These are phyloP conservation scores for Recurvirostra avosetta DNA, from an alignment of 2,113 vertebrate species.

Conservation along the genomic window DNA sequence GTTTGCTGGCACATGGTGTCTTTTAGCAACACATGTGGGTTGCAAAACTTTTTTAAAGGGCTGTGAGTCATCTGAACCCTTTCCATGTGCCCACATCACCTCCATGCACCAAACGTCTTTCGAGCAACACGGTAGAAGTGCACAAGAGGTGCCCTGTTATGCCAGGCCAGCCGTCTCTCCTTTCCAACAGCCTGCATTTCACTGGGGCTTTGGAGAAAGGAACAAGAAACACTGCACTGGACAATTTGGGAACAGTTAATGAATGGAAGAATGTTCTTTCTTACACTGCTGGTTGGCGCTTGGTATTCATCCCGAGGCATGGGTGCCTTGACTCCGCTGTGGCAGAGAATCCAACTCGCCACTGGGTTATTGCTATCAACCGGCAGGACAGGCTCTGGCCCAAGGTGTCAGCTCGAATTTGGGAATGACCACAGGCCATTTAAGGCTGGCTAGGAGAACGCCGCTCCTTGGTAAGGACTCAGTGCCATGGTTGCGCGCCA, in stretches of 20 bases:
- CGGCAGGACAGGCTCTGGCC: neutral
- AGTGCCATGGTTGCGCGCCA: neutral
- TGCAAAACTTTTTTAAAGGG: neutral
- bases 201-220: neutral
- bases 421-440: neutral
- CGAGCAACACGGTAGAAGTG: accelerated
- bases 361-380: neutral
- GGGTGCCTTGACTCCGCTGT: neutral
- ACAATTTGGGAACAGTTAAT: neutral
- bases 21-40: neutral
- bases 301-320: accelerated
- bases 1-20: neutral
- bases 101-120: neutral
- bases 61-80: neutral
- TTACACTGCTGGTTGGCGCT: neutral
- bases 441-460: neutral
- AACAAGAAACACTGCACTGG: neutral
- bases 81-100: neutral
- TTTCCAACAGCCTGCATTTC: neutral
- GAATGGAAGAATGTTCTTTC: neutral
- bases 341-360: neutral
- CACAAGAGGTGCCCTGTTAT: neutral
- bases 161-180: neutral
- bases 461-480: neutral
- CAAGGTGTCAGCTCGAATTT: neutral